Evolutionary conservation across 92 coral and sea anemone species (phyloP).

Genomic region (Paramuricea clavata): DNA sequence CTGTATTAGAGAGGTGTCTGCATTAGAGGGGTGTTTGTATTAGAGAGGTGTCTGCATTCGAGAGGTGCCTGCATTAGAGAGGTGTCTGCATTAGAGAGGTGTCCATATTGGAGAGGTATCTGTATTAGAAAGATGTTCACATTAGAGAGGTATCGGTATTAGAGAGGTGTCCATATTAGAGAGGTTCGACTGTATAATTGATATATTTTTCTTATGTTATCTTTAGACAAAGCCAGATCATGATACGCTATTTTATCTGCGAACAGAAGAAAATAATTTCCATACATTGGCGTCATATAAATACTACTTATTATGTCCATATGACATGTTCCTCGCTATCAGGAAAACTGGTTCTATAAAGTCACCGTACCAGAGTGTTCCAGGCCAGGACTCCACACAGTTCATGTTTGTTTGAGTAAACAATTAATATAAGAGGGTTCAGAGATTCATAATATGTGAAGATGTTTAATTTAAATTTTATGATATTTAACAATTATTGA

Average conservation of each 20-base stretch:
- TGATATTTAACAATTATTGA: too few species aligned
- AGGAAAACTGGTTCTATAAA: constrained; percentile 75
- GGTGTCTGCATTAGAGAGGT: background rate
- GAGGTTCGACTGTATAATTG: background rate
- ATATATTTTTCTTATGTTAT: background rate
- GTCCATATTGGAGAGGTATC: background rate
- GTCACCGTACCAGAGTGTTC: constrained; percentile 70
- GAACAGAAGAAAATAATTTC: constrained; percentile 82
- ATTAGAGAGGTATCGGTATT: background rate
- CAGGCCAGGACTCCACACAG: constrained; percentile 88
- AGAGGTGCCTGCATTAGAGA: background rate
- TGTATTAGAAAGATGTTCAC: too few species aligned
- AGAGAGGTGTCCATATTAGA: background rate
- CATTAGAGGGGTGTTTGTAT: background rate
- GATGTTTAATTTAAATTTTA: too few species aligned
- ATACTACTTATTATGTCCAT: constrained; percentile 71
- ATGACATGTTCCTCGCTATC: constrained; percentile 84
- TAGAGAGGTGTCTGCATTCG: background rate
- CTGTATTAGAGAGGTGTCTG: constrained; percentile 1
- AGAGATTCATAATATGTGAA: too few species aligned
- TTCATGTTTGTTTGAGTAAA: constrained; percentile 38
- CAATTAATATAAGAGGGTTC: too few species aligned
- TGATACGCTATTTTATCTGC: constrained; percentile 8
- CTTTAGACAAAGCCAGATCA: constrained; percentile 10
- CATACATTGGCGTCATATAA: constrained; percentile 82